Evolutionary conservation across 2,888 invertebrate genomes (phyloP).

Genomic region (Loripinus fragilis): DNA sequence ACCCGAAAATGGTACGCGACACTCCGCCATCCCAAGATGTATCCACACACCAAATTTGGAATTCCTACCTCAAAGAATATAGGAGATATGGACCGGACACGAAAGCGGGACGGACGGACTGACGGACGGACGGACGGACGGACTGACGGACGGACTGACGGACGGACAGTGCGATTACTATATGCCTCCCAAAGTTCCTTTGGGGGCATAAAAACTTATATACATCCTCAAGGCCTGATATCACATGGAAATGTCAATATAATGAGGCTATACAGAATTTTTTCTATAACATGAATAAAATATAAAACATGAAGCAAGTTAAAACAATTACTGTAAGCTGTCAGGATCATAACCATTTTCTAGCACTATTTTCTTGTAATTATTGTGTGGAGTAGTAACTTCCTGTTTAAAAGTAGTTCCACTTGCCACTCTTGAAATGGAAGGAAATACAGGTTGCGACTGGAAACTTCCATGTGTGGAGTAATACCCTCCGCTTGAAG

Average conservation of each 20-base stretch:
- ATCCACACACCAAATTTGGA: too few relatives aligned
- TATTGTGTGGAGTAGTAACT: not conserved
- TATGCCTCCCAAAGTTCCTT: too few relatives aligned
- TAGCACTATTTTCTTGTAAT: constrained; percentile 1
- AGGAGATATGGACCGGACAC: too few relatives aligned
- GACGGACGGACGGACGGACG: too few relatives aligned
- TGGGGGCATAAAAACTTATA: too few relatives aligned
- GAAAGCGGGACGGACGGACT: too few relatives aligned
- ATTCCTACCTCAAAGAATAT: too few relatives aligned
- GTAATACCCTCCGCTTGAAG: not conserved
- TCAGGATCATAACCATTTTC: not conserved
- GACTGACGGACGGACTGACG: too few relatives aligned
- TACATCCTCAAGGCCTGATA: not conserved
- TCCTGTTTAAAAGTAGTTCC: constrained; percentile 12
- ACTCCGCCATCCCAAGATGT: too few relatives aligned
- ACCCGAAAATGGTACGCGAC: too few relatives aligned
- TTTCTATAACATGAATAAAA: not conserved
- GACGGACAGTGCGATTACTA: too few relatives aligned
- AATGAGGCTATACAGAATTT: not conserved
- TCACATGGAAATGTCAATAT: not conserved
- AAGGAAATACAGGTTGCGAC: not conserved
- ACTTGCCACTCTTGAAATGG: not conserved
- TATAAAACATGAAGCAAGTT: not conserved
- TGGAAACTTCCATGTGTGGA: not conserved
- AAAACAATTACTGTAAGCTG: constrained; percentile 10